Conservation (phyloP, 1,140 invertebrate genomes). For the Tenebrio molitor region DNA sequence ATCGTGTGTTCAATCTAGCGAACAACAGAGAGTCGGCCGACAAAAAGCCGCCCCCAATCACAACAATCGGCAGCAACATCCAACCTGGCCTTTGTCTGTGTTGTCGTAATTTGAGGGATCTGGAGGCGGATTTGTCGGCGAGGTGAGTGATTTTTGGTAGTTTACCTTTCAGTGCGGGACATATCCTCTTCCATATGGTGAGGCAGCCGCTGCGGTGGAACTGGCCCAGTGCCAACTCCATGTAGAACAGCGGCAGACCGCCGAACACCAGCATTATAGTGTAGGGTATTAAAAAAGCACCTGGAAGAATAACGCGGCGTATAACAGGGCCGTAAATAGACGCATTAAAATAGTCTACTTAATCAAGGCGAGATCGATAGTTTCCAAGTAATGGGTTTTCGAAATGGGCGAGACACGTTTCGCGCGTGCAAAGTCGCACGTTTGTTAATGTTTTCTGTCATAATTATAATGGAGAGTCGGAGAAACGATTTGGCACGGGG, state of each 20-base stretch:
- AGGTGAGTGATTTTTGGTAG: background rate
- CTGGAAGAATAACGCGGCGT: conserved; percentile 72
- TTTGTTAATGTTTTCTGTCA: too few relatives aligned
- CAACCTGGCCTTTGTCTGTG: too few relatives aligned
- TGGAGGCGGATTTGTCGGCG: too few relatives aligned
- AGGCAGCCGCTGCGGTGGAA: conserved; percentile 93
- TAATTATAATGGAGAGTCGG: too few relatives aligned
- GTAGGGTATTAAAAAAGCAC: conserved; percentile 95
- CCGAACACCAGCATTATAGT: conserved; percentile 92
- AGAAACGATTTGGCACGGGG: too few relatives aligned
- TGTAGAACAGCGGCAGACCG: conserved; percentile 93
- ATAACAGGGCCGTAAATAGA: too few relatives aligned
- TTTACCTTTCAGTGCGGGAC: conserved; percentile 95
- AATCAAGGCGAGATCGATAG: background rate
- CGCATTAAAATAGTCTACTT: background rate
- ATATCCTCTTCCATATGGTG: conserved; percentile 95
- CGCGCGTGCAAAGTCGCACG: too few relatives aligned
- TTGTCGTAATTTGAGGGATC: too few relatives aligned
- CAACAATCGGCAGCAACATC: background rate
- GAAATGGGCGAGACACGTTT: too few relatives aligned
- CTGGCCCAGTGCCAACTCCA: conserved; percentile 94
- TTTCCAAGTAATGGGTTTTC: too few relatives aligned
- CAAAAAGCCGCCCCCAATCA: background rate
- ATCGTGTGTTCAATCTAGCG: conserved; percentile 17
- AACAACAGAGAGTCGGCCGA: background rate